Conservation (phyloP, 2,888 invertebrate genomes). For the Autographa gamma region DNA sequence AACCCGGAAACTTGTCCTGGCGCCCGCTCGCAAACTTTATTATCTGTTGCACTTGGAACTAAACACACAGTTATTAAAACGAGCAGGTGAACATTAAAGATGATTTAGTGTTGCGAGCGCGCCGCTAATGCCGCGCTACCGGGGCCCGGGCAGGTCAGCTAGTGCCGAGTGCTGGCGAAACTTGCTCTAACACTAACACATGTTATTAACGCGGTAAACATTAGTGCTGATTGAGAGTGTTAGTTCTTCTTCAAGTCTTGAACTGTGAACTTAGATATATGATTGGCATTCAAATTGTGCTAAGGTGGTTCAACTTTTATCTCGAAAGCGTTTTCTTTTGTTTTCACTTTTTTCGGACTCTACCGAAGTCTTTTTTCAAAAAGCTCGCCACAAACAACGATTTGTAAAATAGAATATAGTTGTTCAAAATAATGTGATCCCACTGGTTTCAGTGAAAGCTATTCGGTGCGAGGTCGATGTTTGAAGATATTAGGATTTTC, state of each 20-base stretch:
- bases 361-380: too few relatives aligned
- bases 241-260: not conserved
- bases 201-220: not conserved
- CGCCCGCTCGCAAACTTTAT: slow-evolving; percentile 16
- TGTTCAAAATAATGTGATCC: too few relatives aligned
- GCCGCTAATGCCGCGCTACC: slow-evolving; percentile 31
- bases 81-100: slow-evolving; percentile 47
- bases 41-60: slow-evolving; percentile 33
- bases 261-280: not conserved
- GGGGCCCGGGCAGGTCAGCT: not conserved
- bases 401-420: too few relatives aligned
- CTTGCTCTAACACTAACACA: not conserved
- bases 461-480: too few relatives aligned
- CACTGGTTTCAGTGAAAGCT: too few relatives aligned
- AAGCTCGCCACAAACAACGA: too few relatives aligned
- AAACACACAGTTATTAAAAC: slow-evolving; percentile 36
- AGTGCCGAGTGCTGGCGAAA: not conserved
- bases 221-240: not conserved
- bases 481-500: too few relatives aligned
- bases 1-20: not conserved
- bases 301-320: too few relatives aligned
- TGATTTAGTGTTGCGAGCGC: slow-evolving; percentile 47
- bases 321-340: not conserved
- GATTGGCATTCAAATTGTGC: not conserved
- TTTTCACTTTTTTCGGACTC: too few relatives aligned